Percentiles rank a stretch among this genome's conserved stretches.
Evolutionary conservation across 2,113 vertebrate species (phyloP).

Genomic region (Syngnathus typhle): DNA sequence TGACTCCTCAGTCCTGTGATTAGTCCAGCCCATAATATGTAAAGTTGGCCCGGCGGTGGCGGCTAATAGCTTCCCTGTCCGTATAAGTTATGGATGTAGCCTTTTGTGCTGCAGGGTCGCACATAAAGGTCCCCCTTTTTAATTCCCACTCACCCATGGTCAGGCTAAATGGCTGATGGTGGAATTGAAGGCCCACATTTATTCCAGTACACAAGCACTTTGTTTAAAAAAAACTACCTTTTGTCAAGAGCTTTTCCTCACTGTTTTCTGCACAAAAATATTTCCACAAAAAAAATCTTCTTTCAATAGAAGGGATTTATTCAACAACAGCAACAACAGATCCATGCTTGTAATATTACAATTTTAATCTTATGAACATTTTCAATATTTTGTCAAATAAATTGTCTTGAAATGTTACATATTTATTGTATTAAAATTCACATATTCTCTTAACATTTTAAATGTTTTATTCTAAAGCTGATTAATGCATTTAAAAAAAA

Average conservation of each 20-base stretch:
- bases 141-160: conserved; percentile 74
- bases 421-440: not conserved
- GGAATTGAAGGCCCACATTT: conserved; percentile 63
- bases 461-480: not conserved
- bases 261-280: conserved; percentile 6
- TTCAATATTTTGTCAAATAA: not conserved
- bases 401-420: not conserved
- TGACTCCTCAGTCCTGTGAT: conserved; percentile 63
- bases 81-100: conserved; percentile 73
- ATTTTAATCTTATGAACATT: not conserved
- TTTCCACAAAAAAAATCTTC: conserved; percentile 35
- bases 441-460: not conserved
- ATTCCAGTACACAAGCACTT: conserved; percentile 48
- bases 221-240: conserved; percentile 30
- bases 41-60: conserved; percentile 63
- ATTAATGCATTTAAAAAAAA: not conserved
- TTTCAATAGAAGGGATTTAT: not conserved
- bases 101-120: conserved; percentile 72
- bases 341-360: not conserved
- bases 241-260: conserved; percentile 38
- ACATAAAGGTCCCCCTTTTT: conserved; percentile 74
- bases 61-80: conserved; percentile 69
- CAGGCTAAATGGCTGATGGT: conserved; percentile 71
- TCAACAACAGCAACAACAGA: not conserved
- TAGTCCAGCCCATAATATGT: conserved; percentile 69